Percentiles rank a stretch among this genome's conserved stretches.
Conservation (phyloP, 2,113 vertebrate genomes). For the Aegotheles bennettii region DNA sequence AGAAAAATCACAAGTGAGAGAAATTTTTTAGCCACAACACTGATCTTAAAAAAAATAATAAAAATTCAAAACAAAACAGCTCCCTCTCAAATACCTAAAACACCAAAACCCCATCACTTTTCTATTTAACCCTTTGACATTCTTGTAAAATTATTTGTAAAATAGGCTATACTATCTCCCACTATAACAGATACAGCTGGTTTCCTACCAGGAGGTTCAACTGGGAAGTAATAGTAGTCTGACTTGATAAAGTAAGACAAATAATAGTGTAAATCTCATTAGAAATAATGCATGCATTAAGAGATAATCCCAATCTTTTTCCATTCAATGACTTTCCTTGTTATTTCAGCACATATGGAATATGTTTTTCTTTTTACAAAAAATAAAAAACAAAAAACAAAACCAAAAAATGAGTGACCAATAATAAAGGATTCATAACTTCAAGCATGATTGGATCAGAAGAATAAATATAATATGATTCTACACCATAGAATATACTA, state of each 20-base stretch:
- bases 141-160: neutral
- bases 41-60: neutral
- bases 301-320: slow-evolving; percentile 15
- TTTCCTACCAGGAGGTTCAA: neutral
- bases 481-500: neutral
- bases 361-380: too few relatives aligned
- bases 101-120: neutral
- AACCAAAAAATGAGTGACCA: too few relatives aligned
- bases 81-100: neutral
- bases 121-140: neutral
- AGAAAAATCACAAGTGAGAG: neutral
- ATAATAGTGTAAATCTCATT: neutral
- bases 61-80: neutral
- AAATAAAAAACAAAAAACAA: too few relatives aligned
- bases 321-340: neutral
- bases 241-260: neutral
- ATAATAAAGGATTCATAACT: too few relatives aligned
- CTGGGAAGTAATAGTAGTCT: neutral
- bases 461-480: neutral
- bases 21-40: neutral
- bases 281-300: slow-evolving; percentile 8
- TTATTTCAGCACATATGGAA: slow-evolving; percentile 28
- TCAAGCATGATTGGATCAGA: too few relatives aligned
- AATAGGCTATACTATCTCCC: neutral
- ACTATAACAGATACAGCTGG: neutral